Percentiles rank a stretch among this genome's conserved stretches.
phyloP scores from a whole-genome alignment of 1,140 invertebrate genomes.

The Calliphora vicina region DNA sequence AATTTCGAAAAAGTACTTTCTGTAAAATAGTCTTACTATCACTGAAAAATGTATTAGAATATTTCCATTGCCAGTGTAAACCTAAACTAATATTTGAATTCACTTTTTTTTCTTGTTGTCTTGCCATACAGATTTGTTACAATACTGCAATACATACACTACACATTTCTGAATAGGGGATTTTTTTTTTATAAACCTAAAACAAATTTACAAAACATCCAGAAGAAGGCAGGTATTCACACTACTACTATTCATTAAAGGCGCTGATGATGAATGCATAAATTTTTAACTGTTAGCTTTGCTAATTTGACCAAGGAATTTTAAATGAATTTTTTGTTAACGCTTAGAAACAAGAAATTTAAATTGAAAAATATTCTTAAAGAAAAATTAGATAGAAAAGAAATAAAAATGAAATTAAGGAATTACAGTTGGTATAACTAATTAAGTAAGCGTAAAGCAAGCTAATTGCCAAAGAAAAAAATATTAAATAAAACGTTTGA shows the following conservation, averaged over 20 bases:
- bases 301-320: constrained; percentile 27
- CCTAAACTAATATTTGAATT: too few species aligned
- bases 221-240: too few species aligned
- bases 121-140: neutral
- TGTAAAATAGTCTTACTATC: too few species aligned
- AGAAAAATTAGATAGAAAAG: neutral
- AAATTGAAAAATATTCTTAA: neutral
- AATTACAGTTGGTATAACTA: neutral
- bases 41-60: too few species aligned
- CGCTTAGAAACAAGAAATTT: neutral
- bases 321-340: constrained; percentile 27
- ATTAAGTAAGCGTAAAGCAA: constrained; percentile 28
- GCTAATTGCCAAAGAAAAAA: constrained; percentile 3
- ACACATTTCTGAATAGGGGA: neutral
- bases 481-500: too few species aligned
- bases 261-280: neutral
- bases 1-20: too few species aligned
- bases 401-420: neutral
- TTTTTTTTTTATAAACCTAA: too few species aligned
- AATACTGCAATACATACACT: neutral
- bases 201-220: too few species aligned
- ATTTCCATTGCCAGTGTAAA: too few species aligned
- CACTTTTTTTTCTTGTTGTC: too few species aligned
- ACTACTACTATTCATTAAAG: too few species aligned
- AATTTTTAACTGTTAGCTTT: constrained; percentile 21